Percentiles rank a stretch among this genome's conserved stretches.
These are phyloP conservation scores for Achroia grisella DNA, from an alignment of 1,140 invertebrate species.

Conservation along the genomic window DNA sequence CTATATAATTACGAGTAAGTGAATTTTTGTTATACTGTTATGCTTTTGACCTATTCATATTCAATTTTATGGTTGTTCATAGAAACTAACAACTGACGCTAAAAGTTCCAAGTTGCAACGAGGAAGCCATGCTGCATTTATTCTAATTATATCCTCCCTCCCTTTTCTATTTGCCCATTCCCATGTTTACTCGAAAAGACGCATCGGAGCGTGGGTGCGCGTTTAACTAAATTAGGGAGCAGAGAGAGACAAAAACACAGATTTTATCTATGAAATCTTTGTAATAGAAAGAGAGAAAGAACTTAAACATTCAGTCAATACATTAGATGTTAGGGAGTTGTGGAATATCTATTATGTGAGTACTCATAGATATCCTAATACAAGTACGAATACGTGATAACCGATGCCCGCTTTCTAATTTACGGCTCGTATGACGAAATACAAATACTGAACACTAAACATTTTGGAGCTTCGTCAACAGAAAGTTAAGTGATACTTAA, in stretches of 20 bases:
- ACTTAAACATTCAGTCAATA: conserved; percentile 45
- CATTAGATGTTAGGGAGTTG: conserved; percentile 35
- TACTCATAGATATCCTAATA: background rate
- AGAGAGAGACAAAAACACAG: conserved; percentile 54
- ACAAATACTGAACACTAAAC: conserved; percentile 3
- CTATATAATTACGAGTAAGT: too few relatives aligned
- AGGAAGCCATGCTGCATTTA: conserved; percentile 43
- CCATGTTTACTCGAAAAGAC: conserved; percentile 67
- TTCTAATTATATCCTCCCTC: conserved; percentile 68
- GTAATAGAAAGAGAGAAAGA: conserved; percentile 30
- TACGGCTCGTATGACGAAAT: conserved; percentile 30
- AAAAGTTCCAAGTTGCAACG: conserved; percentile 7
- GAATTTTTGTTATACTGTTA: too few relatives aligned
- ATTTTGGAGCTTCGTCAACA: background rate
- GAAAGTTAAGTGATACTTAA: background rate
- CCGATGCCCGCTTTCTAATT: conserved; percentile 47
- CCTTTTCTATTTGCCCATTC: conserved; percentile 64
- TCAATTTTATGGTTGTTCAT: background rate
- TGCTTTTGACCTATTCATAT: too few relatives aligned
- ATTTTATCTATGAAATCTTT: conserved; percentile 29
- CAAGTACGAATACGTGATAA: conserved; percentile 20
- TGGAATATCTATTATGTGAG: conserved; percentile 44
- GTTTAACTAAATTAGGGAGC: conserved; percentile 56
- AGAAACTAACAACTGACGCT: background rate
- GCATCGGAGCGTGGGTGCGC: conserved; percentile 51